Evolutionary conservation across 2,113 vertebrate species (phyloP).

Genomic region (Pseudopodoces humilis): DNA sequence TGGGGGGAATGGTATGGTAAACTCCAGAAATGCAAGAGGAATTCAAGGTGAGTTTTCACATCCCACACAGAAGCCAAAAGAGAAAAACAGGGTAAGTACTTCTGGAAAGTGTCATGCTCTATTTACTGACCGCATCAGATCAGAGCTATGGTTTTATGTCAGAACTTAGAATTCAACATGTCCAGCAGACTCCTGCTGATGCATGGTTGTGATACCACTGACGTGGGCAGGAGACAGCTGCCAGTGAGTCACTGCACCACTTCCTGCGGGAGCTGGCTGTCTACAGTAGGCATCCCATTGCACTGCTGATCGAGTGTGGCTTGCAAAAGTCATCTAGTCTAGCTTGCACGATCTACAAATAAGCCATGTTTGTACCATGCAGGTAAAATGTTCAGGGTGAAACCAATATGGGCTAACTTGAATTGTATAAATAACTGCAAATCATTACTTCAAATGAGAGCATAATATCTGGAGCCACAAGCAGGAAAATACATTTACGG

Average conservation of each 20-base stretch:
- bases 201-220: neutral
- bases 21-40: neutral
- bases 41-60: neutral
- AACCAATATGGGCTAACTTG: neutral
- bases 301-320: neutral
- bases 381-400: neutral
- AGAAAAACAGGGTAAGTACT: neutral
- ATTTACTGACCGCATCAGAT: neutral
- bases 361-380: neutral
- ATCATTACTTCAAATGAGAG: constrained; percentile 12
- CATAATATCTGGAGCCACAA: constrained; percentile 17
- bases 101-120: neutral
- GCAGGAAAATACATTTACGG: constrained; percentile 25
- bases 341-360: neutral
- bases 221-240: constrained; percentile 5
- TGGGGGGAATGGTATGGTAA: neutral
- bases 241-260: neutral
- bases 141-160: neutral
- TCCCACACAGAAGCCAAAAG: neutral
- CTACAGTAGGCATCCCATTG: neutral
- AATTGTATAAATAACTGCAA: constrained; percentile 9
- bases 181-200: constrained; percentile 27
- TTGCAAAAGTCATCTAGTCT: neutral
- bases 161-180: neutral
- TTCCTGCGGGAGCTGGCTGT: neutral